Conservation (phyloP, 1,140 invertebrate species). For the Drosophila santomea region DNA sequence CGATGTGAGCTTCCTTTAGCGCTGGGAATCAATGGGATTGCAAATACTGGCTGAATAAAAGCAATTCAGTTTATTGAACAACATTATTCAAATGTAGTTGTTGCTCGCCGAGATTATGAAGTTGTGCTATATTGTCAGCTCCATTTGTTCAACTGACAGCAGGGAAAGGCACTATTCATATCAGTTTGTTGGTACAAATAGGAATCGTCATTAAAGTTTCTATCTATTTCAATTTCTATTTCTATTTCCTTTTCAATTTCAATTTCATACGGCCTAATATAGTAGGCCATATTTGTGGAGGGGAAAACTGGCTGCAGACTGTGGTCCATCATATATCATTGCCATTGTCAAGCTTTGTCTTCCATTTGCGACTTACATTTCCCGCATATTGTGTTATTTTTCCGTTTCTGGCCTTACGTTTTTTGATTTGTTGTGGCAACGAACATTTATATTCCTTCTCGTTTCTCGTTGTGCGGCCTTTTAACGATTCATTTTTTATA, state of each 20-base stretch:
- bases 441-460: conserved; percentile 78
- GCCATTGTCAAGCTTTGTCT: conserved; percentile 61
- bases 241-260: conserved; percentile 12
- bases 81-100: conserved; percentile 70
- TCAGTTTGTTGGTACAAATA: conserved; percentile 35
- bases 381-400: conserved; percentile 56
- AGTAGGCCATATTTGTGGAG: too few species aligned
- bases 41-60: conserved; percentile 57
- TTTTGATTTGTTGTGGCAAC: conserved; percentile 73
- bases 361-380: conserved; percentile 53
- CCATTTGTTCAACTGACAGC: conserved; percentile 60
- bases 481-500: conserved; percentile 83
- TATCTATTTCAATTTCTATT: conserved; percentile 67
- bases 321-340: conserved; percentile 66
- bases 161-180: conserved; percentile 52
- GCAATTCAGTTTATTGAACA: conserved; percentile 77
- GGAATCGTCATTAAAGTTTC: conserved; percentile 56
- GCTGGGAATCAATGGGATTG: conserved; percentile 40
- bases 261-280: conserved; percentile 24
- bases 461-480: conserved; percentile 61
- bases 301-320: not conserved
- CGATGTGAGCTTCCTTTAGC: conserved; percentile 55
- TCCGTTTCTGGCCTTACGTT: conserved; percentile 42
- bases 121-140: conserved; percentile 58
- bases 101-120: conserved; percentile 64